Percentiles rank a stretch among this genome's conserved stretches.
phyloP scores from a whole-genome alignment of 2,797 vertebrate species.

The Oreortyx pictus region DNA sequence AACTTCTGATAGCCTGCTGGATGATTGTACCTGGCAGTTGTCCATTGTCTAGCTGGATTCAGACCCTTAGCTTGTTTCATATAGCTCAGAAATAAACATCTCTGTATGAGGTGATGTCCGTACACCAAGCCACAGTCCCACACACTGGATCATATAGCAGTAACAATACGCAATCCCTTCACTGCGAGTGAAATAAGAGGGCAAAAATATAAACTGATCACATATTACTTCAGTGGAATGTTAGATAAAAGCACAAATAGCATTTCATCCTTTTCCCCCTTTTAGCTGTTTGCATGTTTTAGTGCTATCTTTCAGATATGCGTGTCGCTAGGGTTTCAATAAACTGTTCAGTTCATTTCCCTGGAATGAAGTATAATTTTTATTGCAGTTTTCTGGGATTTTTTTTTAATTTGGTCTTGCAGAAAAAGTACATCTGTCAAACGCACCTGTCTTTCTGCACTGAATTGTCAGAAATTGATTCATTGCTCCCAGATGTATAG shows the following conservation, averaged over 20 bases:
- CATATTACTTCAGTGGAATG: not conserved
- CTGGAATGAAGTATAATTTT: not conserved
- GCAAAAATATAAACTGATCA: fast-evolving
- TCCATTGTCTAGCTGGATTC: not conserved
- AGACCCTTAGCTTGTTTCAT: not conserved
- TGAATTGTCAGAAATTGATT: constrained; percentile 29
- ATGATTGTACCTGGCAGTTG: not conserved
- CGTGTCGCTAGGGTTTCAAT: not conserved
- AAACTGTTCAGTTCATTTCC: not conserved
- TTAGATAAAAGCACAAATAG: not conserved
- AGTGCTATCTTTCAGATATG: not conserved
- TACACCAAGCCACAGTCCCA: not conserved
- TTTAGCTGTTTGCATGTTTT: not conserved
- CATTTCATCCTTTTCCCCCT: not conserved
- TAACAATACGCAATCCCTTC: fast-evolving
- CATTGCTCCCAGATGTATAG: not conserved
- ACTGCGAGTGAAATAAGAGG: not conserved
- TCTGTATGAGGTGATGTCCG: not conserved
- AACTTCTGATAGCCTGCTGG: not conserved
- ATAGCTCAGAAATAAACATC: fast-evolving
- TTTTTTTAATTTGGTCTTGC: constrained; percentile 31
- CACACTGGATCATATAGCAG: fast-evolving
- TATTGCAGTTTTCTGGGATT: constrained; percentile 22
- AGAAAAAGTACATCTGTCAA: constrained; percentile 33
- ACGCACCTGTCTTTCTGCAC: constrained; percentile 4